Evolutionary conservation across 2,113 vertebrate genomes (phyloP), one percentile per base, ranked within the genome.

Genomic region (Rhinolophus ferrumequinum): DNA sequence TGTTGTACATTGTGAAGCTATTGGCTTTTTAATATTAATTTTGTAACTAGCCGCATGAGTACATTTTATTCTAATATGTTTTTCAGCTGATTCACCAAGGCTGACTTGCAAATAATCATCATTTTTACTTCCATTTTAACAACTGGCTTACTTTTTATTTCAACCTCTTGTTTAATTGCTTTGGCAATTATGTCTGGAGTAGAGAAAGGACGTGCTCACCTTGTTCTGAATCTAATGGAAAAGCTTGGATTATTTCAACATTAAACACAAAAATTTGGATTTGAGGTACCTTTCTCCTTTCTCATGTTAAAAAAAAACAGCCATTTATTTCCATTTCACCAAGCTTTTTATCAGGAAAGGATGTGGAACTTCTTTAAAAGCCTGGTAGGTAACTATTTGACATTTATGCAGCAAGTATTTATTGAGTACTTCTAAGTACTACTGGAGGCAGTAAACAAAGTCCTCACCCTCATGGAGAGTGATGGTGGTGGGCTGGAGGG

Each of bases 11-110:
- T 79, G 47, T 85, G 41, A 91, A 69, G 19, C 76, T 64, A 35
- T 93, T 94, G 83, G 35, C 50, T 85, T 84, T 84, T 96, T 88
- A 38, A 54, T 81, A 86, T 97, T 96, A 93, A 82, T 93, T 97
- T 96, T 79, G 56, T 90, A 96, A 82, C 33, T 35, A 64, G 77
- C 41, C 86, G 69, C 33, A 56, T 95, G 95, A 80, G 47, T 81
- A 82, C 90, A 77, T 35, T 90, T 90, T 93, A 12, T 86, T 76
- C 67, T 83, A 89, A 87, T 80, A 76, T 66, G 56, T 44, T 97
- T 97, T 90, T 88, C n/a, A 75, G 72, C 35, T 93, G 41, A 93
- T 93, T 94, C 30, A 41, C 50, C 16, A 64, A 81, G 62, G 35
- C 81, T 88, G 76, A 73, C 88, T 96, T 96, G 35, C 72, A 90